phyloP scores from a whole-genome alignment of 1,140 invertebrate species.

The Stenopsyche tienmushanensis region DNA sequence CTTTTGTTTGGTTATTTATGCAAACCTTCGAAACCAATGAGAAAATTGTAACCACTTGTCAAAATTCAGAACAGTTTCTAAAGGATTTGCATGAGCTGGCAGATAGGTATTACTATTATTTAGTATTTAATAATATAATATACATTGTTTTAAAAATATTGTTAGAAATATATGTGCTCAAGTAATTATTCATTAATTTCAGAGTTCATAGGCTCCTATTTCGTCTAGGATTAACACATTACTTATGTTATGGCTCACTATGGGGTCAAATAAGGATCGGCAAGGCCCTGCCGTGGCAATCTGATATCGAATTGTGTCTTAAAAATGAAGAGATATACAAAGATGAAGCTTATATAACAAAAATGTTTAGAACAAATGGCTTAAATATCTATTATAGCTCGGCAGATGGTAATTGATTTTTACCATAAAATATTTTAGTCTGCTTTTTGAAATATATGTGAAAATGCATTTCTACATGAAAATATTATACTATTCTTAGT shows the following conservation, averaged over 20 bases:
- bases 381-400: slow-evolving; percentile 28
- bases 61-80: neutral
- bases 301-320: slow-evolving; percentile 47
- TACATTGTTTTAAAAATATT: too few species aligned
- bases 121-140: too few species aligned
- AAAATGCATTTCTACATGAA: too few species aligned
- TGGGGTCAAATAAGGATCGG: slow-evolving; percentile 50
- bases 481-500: too few species aligned
- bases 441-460: too few species aligned
- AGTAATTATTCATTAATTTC: slow-evolving; percentile 15
- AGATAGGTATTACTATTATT: neutral
- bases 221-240: slow-evolving; percentile 47
- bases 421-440: neutral
- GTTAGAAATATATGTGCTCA: neutral
- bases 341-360: slow-evolving; percentile 47
- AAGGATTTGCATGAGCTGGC: neutral
- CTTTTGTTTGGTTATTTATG: neutral
- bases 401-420: slow-evolving; percentile 15
- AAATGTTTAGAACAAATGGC: slow-evolving; percentile 43
- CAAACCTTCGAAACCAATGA: neutral
- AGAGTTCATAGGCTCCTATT: slow-evolving; percentile 47
- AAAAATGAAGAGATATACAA: slow-evolving; percentile 45
- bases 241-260: slow-evolving; percentile 48
- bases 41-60: neutral
- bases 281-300: slow-evolving; percentile 47